A percentile compares a stretch with the other conserved stretches of the same genome.
Evolutionary conservation across 2,797 vertebrate species (phyloP).

Genomic region (Pangasius djambal): DNA sequence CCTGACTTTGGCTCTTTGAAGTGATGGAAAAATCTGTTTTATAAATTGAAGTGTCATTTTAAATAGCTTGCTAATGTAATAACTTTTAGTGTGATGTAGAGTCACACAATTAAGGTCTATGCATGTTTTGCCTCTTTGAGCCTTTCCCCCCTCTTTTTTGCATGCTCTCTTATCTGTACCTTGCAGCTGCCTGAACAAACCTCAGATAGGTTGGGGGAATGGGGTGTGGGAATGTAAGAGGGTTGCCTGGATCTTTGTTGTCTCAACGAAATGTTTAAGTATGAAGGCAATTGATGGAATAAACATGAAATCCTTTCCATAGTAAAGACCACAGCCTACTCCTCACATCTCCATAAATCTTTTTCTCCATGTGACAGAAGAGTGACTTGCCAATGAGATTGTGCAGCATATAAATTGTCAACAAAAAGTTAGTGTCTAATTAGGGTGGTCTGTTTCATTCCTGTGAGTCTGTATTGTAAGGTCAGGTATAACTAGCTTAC

Average conservation of each 20-base stretch:
- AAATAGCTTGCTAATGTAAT: neutral
- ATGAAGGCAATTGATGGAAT: neutral
- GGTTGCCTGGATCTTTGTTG: neutral
- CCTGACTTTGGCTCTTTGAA: neutral
- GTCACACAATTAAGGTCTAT: neutral
- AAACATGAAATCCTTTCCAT: neutral
- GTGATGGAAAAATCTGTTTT: neutral
- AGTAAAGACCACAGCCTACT: neutral
- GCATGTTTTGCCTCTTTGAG: neutral
- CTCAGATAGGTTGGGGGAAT: constrained; percentile 25
- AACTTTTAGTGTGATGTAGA: neutral
- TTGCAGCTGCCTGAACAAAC: constrained; percentile 54
- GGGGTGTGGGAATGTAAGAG: neutral
- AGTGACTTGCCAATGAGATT: neutral
- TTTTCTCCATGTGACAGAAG: neutral
- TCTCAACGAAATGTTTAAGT: neutral
- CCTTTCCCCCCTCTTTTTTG: neutral
- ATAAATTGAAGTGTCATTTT: neutral
- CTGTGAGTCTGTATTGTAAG: neutral
- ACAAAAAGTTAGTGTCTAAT: neutral
- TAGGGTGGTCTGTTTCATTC: neutral
- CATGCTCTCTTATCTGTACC: constrained; percentile 55
- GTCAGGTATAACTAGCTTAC: constrained; percentile 25
- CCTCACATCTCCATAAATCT: neutral
- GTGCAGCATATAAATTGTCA: neutral